A percentile compares a stretch with the other conserved stretches of the same genome.
These are phyloP conservation scores for Chamaetylas fuelleborni DNA, from an alignment of 2,113 vertebrate genomes.

Conservation along the genomic window DNA sequence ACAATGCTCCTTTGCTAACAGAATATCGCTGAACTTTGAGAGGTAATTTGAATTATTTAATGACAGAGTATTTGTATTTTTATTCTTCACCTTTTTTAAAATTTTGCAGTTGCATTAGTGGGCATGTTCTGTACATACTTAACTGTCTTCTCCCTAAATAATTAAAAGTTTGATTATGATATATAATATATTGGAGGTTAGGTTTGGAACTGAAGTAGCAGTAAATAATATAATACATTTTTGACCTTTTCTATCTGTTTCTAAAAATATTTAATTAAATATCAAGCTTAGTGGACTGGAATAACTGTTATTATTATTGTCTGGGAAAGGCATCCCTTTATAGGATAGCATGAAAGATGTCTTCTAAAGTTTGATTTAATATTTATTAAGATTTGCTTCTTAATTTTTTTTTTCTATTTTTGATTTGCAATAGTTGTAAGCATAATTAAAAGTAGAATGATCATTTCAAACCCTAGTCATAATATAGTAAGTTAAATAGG, in stretches of 20 bases:
- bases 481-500: background rate
- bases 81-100: background rate
- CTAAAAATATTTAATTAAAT: background rate
- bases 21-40: background rate
- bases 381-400: background rate
- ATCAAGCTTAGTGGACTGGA: background rate
- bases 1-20: background rate
- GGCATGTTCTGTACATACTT: background rate
- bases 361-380: background rate
- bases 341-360: background rate
- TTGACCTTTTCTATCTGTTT: background rate
- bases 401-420: background rate
- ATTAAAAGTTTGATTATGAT: background rate
- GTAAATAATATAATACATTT: background rate
- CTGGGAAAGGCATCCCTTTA: background rate
- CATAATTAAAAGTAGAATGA: background rate
- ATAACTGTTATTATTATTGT: background rate
- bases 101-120: background rate
- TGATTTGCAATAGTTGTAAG: background rate
- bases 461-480: background rate
- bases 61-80: background rate
- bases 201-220: background rate
- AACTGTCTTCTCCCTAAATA: background rate
- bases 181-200: background rate
- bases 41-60: background rate